These are phyloP conservation scores for Pristiophorus japonicus DNA, from an alignment of 2,113 vertebrate species.

Conservation along the genomic window DNA sequence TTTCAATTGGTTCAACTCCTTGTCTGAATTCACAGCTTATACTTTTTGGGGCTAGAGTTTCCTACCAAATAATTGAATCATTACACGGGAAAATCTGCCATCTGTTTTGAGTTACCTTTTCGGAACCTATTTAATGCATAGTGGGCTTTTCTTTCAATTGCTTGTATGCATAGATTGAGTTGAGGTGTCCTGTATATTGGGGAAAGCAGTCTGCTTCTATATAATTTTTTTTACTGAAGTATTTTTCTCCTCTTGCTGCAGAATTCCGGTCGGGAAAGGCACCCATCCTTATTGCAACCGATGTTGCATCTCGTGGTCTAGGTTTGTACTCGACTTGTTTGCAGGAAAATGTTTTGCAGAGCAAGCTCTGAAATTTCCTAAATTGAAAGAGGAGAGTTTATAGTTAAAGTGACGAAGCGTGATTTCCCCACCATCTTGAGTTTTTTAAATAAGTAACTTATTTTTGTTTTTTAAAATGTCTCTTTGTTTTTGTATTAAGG, in stretches of 20 bases:
- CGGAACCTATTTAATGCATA: background rate
- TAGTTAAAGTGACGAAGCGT: slow-evolving; percentile 31
- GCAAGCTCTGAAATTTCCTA: background rate
- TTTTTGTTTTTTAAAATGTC: slow-evolving; percentile 62
- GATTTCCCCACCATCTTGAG: slow-evolving; percentile 30
- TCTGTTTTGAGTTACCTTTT: background rate
- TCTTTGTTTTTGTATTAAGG: slow-evolving; percentile 61
- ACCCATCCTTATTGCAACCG: slow-evolving; percentile 94
- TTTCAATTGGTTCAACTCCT: background rate
- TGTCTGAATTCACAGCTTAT: background rate
- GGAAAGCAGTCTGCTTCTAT: background rate
- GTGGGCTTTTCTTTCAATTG: background rate
- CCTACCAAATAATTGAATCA: background rate
- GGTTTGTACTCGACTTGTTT: slow-evolving; percentile 72
- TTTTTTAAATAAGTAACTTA: slow-evolving; percentile 50
- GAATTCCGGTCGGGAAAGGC: slow-evolving; percentile 96
- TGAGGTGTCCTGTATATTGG: background rate
- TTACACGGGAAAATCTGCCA: background rate
- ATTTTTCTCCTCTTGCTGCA: slow-evolving; percentile 52
- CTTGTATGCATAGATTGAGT: background rate
- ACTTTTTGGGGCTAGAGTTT: background rate
- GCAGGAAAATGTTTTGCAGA: slow-evolving; percentile 22
- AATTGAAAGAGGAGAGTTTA: background rate
- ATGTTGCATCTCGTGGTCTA: slow-evolving; percentile 96
- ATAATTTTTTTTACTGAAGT: background rate